Evolutionary conservation across 2,888 invertebrate genomes (phyloP).

Genomic region (Oegoconia quadripuncta): DNA sequence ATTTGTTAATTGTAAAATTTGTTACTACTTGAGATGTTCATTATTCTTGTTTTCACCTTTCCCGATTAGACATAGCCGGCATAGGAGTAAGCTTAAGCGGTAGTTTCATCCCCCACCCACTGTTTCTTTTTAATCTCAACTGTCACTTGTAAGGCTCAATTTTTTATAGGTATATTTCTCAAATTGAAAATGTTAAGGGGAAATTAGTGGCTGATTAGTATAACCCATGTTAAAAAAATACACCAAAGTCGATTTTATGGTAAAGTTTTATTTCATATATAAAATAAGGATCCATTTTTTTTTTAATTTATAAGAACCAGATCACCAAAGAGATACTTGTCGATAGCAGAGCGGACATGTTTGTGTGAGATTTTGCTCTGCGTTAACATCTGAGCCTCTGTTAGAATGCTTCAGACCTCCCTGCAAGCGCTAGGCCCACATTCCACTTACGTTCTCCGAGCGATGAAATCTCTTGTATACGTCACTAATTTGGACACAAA

Average conservation of each 20-base stretch:
- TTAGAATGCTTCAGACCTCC: neutral
- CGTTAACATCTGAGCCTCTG: neutral
- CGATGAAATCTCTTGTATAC: too few relatives aligned
- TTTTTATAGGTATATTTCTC: slow-evolving; percentile 27
- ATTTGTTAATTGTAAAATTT: slow-evolving; percentile 31
- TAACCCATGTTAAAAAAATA: slow-evolving; percentile 78
- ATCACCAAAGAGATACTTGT: slow-evolving; percentile 59
- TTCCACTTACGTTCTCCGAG: too few relatives aligned
- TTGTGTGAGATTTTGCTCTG: neutral
- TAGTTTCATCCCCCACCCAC: slow-evolving; percentile 54
- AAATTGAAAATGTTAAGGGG: slow-evolving; percentile 28
- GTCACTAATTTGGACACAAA: too few relatives aligned
- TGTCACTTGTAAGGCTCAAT: slow-evolving; percentile 34
- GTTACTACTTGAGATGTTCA: slow-evolving; percentile 23
- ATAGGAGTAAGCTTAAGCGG: slow-evolving; percentile 61
- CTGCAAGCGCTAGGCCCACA: neutral
- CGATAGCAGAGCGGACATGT: slow-evolving; percentile 4
- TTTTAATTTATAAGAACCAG: slow-evolving; percentile 62
- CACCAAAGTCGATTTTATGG: slow-evolving; percentile 75
- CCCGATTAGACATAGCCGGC: slow-evolving; percentile 56
- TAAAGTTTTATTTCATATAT: slow-evolving; percentile 76
- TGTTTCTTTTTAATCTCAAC: slow-evolving; percentile 28
- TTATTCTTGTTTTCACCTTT: slow-evolving; percentile 31
- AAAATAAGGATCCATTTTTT: slow-evolving; percentile 57
- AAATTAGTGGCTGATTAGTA: slow-evolving; percentile 74